Base-by-base conservation (phyloP, 1,140 invertebrate species). In the Heliconius nattereri region DNA sequence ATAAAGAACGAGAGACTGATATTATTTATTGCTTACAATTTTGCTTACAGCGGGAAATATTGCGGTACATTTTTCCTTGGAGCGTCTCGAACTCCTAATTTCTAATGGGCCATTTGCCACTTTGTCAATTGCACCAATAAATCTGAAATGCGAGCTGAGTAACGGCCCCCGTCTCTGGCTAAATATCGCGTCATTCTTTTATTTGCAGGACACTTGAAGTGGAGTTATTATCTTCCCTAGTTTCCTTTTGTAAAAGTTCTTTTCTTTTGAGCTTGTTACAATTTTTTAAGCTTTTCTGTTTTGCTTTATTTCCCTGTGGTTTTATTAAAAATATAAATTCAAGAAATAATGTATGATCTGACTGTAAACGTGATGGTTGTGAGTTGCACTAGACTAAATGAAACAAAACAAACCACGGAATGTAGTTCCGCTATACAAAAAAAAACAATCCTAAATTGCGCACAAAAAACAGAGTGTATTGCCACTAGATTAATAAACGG, bases 41-140 rank as follows among this genome's bases (percentile, higher is more conserved):
- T 91, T 87, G 90, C 89, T 88, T 91, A 89, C 88, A 86, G 83
- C 83, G 78, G 82, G 83, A 93, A 92, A 91, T 93, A 93, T 91
- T 86, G 87, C 88, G 80, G 85, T 88, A 90, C 90, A 93, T 93
- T 93, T 93, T 92, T 92, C 89, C 88, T 82, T 83, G 78, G 85
- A 81, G 78, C 85, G 84, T 85, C 86, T 83, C 83, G 82, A 80
- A 87, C 87, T 90, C 87, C 88, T 92, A 92, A 93, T 93, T 93
- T 92, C 91, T 93, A 92, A 93, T 93, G 92, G 92, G 76, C 90
- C 91, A 93, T 92, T 93, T 93, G 88, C 92, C 90, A 93, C 92
- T 93, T 93, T 93, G 92, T 92, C 92, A 92, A 93, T 93, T 91
- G 91, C 91, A 78, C 85, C 88, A 89, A 93, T 93, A 93, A 93